These are phyloP conservation scores for Samia ricini DNA, from an alignment of 1,140 invertebrate species.

Conservation along the genomic window DNA sequence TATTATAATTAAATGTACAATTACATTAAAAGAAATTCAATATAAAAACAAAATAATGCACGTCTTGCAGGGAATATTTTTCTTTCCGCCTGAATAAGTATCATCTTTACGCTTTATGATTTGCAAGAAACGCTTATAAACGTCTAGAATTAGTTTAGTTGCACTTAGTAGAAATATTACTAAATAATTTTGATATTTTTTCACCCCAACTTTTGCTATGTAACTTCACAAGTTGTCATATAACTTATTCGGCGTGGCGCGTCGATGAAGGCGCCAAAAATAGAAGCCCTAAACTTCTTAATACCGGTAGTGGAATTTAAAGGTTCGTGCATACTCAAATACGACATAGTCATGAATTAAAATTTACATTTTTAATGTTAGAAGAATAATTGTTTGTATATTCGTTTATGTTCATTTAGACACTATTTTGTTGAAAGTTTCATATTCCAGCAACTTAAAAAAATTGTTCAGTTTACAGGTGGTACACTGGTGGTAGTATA, in stretches of 20 bases:
- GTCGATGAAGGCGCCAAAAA: constrained; percentile 59
- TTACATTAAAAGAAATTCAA: too few species aligned
- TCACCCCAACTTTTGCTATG: background rate
- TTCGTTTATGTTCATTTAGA: too few species aligned
- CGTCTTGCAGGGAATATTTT: too few species aligned
- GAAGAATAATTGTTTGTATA: too few species aligned
- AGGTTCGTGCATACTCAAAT: background rate
- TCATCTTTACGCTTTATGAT: background rate
- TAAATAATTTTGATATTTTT: background rate
- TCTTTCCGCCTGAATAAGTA: too few species aligned
- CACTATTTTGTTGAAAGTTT: too few species aligned
- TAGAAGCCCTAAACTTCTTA: constrained; percentile 67
- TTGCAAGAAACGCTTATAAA: background rate
- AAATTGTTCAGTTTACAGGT: too few species aligned
- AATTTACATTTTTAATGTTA: too few species aligned
- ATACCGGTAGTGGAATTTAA: constrained; percentile 34
- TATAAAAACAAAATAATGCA: too few species aligned
- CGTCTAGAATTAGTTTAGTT: background rate
- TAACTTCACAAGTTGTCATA: constrained; percentile 44
- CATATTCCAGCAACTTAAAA: too few species aligned
- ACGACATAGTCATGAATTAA: background rate
- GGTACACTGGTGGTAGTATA: too few species aligned
- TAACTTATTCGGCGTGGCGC: constrained; percentile 40
- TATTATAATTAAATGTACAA: too few species aligned
- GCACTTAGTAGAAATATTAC: background rate